Conservation (phyloP, 2,888 invertebrate genomes). For the Amitus sp. region DNA sequence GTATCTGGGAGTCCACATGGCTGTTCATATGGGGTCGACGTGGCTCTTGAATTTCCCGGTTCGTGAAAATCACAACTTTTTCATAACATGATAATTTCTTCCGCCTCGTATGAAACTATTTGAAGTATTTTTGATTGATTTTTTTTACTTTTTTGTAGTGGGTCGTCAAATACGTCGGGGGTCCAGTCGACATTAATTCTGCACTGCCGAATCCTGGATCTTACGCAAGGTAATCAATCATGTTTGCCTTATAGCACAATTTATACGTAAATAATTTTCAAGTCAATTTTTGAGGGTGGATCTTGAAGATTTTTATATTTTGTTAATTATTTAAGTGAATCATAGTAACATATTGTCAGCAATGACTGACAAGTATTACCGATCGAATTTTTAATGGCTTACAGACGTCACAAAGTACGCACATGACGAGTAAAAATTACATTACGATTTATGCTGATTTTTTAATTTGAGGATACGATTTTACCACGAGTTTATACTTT, state of each 20-base stretch:
- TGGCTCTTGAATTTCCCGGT: constrained; percentile 68
- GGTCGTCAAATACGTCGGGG: constrained; percentile 70
- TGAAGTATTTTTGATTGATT: constrained; percentile 30
- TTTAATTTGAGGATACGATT: too few relatives aligned
- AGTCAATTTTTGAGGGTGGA: too few relatives aligned
- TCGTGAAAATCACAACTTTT: constrained; percentile 44
- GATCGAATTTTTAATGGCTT: too few relatives aligned
- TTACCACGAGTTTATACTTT: too few relatives aligned
- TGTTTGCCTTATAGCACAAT: background rate
- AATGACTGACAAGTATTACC: too few relatives aligned
- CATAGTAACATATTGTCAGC: too few relatives aligned
- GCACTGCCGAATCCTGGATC: constrained; percentile 68
- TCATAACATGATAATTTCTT: background rate
- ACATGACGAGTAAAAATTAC: too few relatives aligned
- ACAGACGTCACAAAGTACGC: too few relatives aligned
- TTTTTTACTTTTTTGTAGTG: constrained; percentile 61
- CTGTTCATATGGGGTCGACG: constrained; percentile 73
- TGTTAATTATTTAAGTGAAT: too few relatives aligned
- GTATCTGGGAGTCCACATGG: constrained; percentile 80
- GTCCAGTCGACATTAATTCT: constrained; percentile 68
- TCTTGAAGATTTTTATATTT: too few relatives aligned
- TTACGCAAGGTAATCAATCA: constrained; percentile 70
- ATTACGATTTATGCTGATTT: too few relatives aligned
- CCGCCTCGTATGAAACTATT: background rate
- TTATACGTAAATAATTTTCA: constrained; percentile 10